A percentile compares a stretch with the other conserved stretches of the same genome.
Evolutionary conservation across 2,888 invertebrate species (phyloP).

Genomic region (Plagodis pulveraria): DNA sequence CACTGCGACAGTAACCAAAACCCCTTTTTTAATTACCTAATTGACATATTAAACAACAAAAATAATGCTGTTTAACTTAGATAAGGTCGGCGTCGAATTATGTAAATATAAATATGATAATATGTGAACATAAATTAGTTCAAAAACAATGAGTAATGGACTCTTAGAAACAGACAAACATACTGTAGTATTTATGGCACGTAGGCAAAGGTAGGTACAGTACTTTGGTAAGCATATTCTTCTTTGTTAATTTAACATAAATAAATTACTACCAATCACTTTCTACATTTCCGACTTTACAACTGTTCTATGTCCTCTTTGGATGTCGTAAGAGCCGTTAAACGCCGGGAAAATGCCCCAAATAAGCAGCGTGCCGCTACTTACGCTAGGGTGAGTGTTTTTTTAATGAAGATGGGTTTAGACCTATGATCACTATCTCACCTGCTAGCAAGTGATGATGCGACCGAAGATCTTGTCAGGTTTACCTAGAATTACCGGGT

Average conservation of each 20-base stretch:
- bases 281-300: neutral
- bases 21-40: constrained; percentile 1
- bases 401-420: too few species aligned
- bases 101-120: constrained; percentile 20
- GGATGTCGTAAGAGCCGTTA: too few species aligned
- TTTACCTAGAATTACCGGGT: too few species aligned
- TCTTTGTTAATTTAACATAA: neutral
- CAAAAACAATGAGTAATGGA: constrained; percentile 32
- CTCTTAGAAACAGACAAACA: constrained; percentile 7
- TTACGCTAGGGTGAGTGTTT: too few species aligned
- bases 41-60: constrained; percentile 28
- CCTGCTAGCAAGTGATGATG: too few species aligned
- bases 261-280: neutral
- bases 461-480: too few species aligned
- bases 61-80: constrained; percentile 31
- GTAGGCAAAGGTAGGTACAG: constrained; percentile 5
- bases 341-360: too few species aligned
- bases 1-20: too few species aligned
- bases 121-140: constrained; percentile 24
- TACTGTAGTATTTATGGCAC: constrained; percentile 16
- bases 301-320: too few species aligned
- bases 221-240: neutral
- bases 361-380: too few species aligned
- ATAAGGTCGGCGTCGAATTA: constrained; percentile 34
- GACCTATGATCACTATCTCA: too few species aligned